Percentiles rank a stretch among this genome's conserved stretches.
Conservation (phyloP, 2,888 invertebrate species). For the Plagodis pulveraria region DNA sequence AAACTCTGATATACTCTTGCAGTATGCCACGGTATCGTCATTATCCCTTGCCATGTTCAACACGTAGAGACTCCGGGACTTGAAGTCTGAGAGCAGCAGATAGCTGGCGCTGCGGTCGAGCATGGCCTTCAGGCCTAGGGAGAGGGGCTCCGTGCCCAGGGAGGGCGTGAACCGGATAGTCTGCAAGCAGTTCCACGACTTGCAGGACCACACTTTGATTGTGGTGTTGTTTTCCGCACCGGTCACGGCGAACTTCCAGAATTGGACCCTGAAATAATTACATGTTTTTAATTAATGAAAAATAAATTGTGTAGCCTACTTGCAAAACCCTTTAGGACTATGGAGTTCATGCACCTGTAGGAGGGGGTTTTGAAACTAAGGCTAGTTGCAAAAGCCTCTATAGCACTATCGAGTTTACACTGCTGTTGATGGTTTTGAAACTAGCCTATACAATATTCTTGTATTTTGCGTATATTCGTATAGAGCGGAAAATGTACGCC, state of each 20-base stretch:
- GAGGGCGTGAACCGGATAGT: conserved; percentile 89
- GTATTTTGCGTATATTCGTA: too few species aligned
- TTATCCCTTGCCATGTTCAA: conserved; percentile 86
- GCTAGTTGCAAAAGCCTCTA: too few species aligned
- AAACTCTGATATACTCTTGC: conserved; percentile 93
- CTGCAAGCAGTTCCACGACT: conserved; percentile 97
- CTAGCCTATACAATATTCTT: too few species aligned
- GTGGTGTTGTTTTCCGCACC: conserved; percentile 95
- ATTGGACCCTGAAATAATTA: conserved; percentile 77
- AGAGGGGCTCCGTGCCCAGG: conserved; percentile 55
- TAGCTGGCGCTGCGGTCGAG: conserved; percentile 94
- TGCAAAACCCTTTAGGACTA: too few species aligned
- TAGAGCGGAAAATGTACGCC: too few species aligned
- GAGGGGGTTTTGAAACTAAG: too few species aligned
- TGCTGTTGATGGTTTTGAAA: too few species aligned
- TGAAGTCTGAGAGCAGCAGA: conserved; percentile 94
- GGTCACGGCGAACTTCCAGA: conserved; percentile 98
- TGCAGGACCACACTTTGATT: conserved; percentile 97
- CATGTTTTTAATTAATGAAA: too few species aligned
- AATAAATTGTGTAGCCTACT: too few species aligned
- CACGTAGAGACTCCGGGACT: conserved; percentile 93
- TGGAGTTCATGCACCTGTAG: too few species aligned
- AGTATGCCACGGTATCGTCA: conserved; percentile 85
- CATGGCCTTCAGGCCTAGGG: conserved; percentile 88
- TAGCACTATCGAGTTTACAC: too few species aligned